These are phyloP conservation scores for Dendropsophus ebraccatus DNA, from an alignment of 2,113 vertebrate genomes.

Conservation along the genomic window DNA sequence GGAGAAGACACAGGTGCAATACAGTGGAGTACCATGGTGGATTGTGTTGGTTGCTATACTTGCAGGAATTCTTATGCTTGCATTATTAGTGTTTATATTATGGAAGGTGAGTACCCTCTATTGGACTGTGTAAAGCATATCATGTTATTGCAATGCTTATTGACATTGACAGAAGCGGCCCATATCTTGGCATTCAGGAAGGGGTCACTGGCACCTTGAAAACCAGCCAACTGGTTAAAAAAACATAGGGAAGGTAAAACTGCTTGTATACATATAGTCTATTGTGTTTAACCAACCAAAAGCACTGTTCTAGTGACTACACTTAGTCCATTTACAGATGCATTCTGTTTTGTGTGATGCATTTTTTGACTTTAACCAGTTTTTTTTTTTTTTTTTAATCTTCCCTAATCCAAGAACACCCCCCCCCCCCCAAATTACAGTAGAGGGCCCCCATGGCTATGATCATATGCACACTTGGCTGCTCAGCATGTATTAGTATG, in stretches of 20 bases:
- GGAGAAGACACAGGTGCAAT: constrained; percentile 77
- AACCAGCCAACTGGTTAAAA: background rate
- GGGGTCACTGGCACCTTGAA: background rate
- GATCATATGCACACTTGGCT: too few species aligned
- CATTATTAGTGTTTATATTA: constrained; percentile 87
- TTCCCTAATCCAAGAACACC: too few species aligned
- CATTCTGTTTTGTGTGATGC: too few species aligned
- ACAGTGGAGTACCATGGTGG: constrained; percentile 91
- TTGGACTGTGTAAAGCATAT: background rate
- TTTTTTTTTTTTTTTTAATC: too few species aligned
- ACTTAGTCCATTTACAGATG: too few species aligned
- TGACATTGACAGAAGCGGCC: background rate
- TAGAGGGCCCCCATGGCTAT: too few species aligned
- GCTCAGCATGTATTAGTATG: too few species aligned
- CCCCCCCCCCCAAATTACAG: too few species aligned
- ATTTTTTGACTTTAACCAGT: too few species aligned
- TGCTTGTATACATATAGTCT: too few species aligned
- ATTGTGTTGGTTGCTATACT: constrained; percentile 90
- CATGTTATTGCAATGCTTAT: background rate
- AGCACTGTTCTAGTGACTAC: too few species aligned
- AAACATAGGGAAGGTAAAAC: background rate
- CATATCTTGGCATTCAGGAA: background rate
- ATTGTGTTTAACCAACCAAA: too few species aligned
- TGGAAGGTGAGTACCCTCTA: constrained; percentile 87
- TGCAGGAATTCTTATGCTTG: constrained; percentile 89